phyloP scores from a whole-genome alignment of 2,113 vertebrate species.

The Burhinus oedicnemus region DNA sequence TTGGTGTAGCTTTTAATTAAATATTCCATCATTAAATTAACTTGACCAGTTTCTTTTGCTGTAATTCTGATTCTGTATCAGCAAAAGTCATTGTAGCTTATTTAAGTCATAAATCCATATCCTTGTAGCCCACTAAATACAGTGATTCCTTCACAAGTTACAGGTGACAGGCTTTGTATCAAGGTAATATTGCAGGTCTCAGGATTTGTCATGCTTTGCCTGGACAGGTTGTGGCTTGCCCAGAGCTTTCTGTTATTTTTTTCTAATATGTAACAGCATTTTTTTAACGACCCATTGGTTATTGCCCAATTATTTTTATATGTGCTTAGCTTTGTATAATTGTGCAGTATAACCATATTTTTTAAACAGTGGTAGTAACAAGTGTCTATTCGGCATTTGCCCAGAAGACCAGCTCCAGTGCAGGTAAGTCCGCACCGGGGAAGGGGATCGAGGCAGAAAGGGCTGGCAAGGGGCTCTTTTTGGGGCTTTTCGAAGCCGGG shows the following conservation, averaged over 20 bases:
- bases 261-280: background rate
- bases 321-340: background rate
- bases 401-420: too few species aligned
- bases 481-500: too few species aligned
- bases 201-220: background rate
- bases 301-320: background rate
- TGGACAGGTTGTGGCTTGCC: background rate
- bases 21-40: background rate
- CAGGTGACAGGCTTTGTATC: background rate
- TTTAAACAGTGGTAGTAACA: background rate
- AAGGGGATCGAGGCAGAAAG: too few species aligned
- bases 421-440: too few species aligned
- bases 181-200: background rate
- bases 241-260: background rate
- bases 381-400: too few species aligned
- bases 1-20: background rate
- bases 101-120: background rate
- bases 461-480: too few species aligned
- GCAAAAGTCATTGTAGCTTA: background rate
- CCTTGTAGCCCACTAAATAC: background rate
- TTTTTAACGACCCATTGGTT: background rate
- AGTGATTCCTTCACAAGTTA: background rate
- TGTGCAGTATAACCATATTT: background rate
- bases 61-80: background rate
- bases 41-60: background rate